Evolutionary conservation across 2,888 invertebrate genomes (phyloP).

Genomic region (Mylabris sibirica): DNA sequence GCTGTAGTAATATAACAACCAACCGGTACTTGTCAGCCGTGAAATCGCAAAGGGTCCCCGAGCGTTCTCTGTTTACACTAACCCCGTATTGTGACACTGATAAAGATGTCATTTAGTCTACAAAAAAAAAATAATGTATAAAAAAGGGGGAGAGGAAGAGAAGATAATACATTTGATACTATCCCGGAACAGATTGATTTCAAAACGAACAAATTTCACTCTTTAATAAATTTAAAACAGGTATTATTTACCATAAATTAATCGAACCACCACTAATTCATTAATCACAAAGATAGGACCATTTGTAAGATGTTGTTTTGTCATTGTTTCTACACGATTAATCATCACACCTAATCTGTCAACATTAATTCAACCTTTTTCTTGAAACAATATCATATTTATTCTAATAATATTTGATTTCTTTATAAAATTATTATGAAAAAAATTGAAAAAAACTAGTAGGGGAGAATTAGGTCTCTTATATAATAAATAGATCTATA

Average conservation of each 20-base stretch:
- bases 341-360: constrained; percentile 43
- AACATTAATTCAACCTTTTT: not conserved
- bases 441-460: not conserved
- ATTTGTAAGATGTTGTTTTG: constrained; percentile 49
- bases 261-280: constrained; percentile 39
- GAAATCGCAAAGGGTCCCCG: constrained; percentile 54
- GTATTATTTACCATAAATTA: constrained; percentile 37
- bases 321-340: constrained; percentile 43
- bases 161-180: not conserved
- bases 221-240: constrained; percentile 14
- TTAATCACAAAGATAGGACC: constrained; percentile 49
- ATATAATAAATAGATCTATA: constrained; percentile 49
- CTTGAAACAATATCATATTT: not conserved
- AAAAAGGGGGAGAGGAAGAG: not conserved
- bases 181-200: constrained; percentile 9
- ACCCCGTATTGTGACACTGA: constrained; percentile 55
- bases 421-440: not conserved
- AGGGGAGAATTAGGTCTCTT: not conserved
- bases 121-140: constrained; percentile 40
- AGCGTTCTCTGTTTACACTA: constrained; percentile 63
- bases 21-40: constrained; percentile 38
- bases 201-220: not conserved
- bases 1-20: not conserved
- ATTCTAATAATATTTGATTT: not conserved
- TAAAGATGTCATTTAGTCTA: constrained; percentile 53